Evolutionary conservation across 2,888 invertebrate species (phyloP), one percentile per base, ranked within the genome.

Genomic region (Rhimphoctona megacephalus): DNA sequence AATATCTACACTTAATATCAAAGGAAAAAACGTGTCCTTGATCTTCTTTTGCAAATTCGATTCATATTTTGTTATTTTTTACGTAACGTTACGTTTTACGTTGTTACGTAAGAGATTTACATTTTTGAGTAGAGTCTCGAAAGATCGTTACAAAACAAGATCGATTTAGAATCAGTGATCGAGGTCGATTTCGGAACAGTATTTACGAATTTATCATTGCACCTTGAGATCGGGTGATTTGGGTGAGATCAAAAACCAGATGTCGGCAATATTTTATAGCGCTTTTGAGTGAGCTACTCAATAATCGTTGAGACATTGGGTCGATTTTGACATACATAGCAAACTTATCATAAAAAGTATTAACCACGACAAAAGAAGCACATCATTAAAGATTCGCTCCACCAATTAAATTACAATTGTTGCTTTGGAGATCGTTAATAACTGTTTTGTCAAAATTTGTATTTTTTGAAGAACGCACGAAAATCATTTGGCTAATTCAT

Each of bases 161-260:
- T 61, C 30, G 57, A 57, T 57, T 57, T 57, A 25, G 57, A 57
- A 57, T 25, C 1, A 57, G 25, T 3, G 3, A 57, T 57, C 57
- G 57, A 57, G 57, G 57, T 25, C 25, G 57, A 61, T 61, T 61
- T 61, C 57, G 57, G 57, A 61, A 61, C 30, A 61, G 14, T 61
- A 61, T 61, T 61, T 61, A 61, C 57, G 30, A 61, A 17, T 30
- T 25, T 30, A 30, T 30, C 57, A 25, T 61, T 61, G 57, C 30
- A 61, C 57, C 57, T 61, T 61, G 57, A 57, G 57, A 61, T 61
- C 17, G 22, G 57, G 25, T 14, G 57, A 14, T 30, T 61, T 30
- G 57, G 14, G 0, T 61, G 2, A 30, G 1, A 30, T 30, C 14
- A 30, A 61, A 61, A 61, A 61, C 17, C 57, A 30, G 57, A 61